Conservation (phyloP, 2,113 vertebrate genomes). For the Plestiodon gilberti region DNA sequence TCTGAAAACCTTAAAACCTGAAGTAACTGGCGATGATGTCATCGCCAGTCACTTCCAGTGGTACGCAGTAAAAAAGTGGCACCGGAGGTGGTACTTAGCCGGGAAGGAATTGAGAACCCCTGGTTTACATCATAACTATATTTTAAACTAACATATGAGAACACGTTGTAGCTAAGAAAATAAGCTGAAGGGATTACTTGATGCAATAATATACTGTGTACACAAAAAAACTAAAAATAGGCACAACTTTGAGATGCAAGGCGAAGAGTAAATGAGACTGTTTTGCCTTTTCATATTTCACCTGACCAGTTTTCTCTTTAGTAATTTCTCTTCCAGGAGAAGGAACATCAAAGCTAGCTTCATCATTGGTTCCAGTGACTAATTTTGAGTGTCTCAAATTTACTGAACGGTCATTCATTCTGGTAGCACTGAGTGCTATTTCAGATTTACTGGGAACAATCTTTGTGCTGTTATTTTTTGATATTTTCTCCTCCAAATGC, state of each 20-base stretch:
- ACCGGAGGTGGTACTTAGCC: no score
- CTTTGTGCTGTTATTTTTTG: slow-evolving; percentile 30
- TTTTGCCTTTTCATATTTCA: slow-evolving; percentile 41
- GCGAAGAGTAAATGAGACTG: slow-evolving; percentile 29
- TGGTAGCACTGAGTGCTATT: slow-evolving; percentile 57
- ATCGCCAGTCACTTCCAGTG: no score
- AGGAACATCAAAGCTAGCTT: slow-evolving; percentile 32
- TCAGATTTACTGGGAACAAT: slow-evolving; percentile 49
- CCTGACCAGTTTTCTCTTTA: slow-evolving; percentile 52
- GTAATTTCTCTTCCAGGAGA: slow-evolving; percentile 42
- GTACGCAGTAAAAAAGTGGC: no score
- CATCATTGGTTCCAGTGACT: slow-evolving; percentile 43
- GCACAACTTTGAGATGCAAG: slow-evolving; percentile 25
- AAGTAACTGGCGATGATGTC: no score
- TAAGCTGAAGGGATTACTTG: not conserved
- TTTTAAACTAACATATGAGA: not conserved
- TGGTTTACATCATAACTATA: not conserved
- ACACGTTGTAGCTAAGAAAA: not conserved
- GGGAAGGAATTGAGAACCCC: no score
- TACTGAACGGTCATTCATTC: slow-evolving; percentile 56
- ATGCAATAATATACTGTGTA: not conserved
- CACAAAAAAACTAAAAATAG: slow-evolving; percentile 25
- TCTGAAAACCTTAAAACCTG: no score
- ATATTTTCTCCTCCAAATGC: slow-evolving; percentile 35
- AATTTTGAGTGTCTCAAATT: slow-evolving; percentile 46